phyloP scores from a whole-genome alignment of 2,113 vertebrate genomes.

The Peucedramus taeniatus region DNA sequence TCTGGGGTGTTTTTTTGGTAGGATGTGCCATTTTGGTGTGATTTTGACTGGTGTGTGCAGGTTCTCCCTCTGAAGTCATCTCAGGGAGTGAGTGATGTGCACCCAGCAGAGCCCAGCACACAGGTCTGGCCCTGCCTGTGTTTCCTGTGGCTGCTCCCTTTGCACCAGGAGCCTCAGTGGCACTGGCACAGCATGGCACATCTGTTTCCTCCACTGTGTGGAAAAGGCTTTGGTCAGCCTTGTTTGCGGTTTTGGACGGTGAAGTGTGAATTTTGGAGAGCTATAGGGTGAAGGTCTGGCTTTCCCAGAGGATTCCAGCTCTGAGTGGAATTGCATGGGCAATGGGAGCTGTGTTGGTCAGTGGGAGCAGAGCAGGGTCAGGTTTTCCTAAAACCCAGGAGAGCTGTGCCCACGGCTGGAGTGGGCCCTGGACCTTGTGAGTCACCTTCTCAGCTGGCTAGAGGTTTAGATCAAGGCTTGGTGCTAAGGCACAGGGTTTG shows the following conservation, averaged over 20 bases:
- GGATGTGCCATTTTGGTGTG: neutral
- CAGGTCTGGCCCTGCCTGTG: neutral
- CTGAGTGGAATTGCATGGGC: neutral
- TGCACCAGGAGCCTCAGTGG: neutral
- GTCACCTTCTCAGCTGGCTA: neutral
- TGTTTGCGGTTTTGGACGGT: neutral
- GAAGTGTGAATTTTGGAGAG: neutral
- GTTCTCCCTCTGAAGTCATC: neutral
- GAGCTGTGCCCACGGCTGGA: neutral
- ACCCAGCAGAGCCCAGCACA: neutral
- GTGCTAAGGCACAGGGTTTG: neutral
- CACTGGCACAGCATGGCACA: fast-evolving
- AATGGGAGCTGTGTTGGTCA: fast-evolving
- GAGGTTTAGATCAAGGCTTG: neutral
- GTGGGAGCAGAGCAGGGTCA: fast-evolving
- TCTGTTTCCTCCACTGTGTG: neutral
- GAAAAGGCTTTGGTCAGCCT: neutral
- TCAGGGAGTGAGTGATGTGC: neutral
- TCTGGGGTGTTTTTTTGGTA: neutral
- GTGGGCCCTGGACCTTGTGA: fast-evolving
- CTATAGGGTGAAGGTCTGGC: fast-evolving
- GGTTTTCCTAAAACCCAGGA: neutral
- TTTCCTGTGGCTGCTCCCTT: neutral
- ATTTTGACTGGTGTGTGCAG: neutral
- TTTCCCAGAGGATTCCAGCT: neutral